Evolutionary conservation across 2,888 invertebrate genomes (phyloP), one percentile per base, ranked within the genome.

Genomic region (Amphipoea oculea): DNA sequence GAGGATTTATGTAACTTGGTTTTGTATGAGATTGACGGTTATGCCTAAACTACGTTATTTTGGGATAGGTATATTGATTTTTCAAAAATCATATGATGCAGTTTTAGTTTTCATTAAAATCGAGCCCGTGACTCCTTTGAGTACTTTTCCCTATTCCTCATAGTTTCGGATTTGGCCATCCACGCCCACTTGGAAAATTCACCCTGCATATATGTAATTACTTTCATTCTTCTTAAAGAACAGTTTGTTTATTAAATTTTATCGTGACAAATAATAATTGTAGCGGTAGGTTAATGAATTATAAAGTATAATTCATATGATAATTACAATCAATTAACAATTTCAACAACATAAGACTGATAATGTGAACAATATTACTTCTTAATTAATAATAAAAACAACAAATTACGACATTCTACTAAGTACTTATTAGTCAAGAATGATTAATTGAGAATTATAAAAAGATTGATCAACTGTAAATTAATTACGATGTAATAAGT

Each of bases 361-460:
- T 23, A 40, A 42, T 48, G 20, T 1, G 17, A 82, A 36, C 14
- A 36, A 20, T 60, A 36, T 63, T 11, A 42, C 17, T 62, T 51
- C 4, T 68, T 40, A 40, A n/a, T 36, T 40, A 20, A 12, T 29
- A 20, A 80, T 9, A 45, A n/a, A 57, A 29, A 11, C 42, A 51
- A 45, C 6, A 36, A 51, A 82, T n/a, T 36, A 11, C 29, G 17
- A 40, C 9, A n/a, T 40, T 40, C 17, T 48, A n/a, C n/a, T 29
- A 29, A 29, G 29, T 29, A 29, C 29, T 29, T 29, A 29, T 14
- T 48, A 48, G 29, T 36, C 14, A 51, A 57, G 57, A 57, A n/a
- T 71, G 23, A 68, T 71, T 62, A 14, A 79, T 74, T 57, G 14
- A 20, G 51, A 40, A 79, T 40, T 29, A 72, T 75, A 57, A 75